These are phyloP conservation scores for Adelognathus sp. DNA, from an alignment of 2,888 invertebrate species.

Conservation along the genomic window DNA sequence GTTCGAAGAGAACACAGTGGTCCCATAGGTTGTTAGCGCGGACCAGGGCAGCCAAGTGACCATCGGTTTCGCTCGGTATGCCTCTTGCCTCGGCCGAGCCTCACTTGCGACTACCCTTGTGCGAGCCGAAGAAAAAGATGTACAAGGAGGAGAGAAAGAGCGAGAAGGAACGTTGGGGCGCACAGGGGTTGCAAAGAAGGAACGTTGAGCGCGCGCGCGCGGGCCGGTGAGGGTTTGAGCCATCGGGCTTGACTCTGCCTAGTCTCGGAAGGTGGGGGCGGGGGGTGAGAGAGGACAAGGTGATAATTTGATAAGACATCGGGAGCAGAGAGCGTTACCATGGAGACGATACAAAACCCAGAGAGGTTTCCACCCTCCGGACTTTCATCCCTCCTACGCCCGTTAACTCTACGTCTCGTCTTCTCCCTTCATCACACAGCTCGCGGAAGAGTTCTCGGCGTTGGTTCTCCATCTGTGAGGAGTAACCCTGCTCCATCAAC, in stretches of 20 bases:
- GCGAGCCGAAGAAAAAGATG: slow-evolving; percentile 24
- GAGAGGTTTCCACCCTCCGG: slow-evolving; percentile 51
- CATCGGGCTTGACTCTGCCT: slow-evolving; percentile 1
- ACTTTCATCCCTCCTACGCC: slow-evolving; percentile 62
- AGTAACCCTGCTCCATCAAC: slow-evolving; percentile 61
- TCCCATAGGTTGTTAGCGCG: slow-evolving; percentile 76
- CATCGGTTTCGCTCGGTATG: slow-evolving; percentile 71
- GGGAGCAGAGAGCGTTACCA: slow-evolving; percentile 77
- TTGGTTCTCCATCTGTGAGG: slow-evolving; percentile 42
- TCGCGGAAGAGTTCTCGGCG: neutral
- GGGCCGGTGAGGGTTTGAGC: neutral
- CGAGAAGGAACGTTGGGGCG: slow-evolving; percentile 22
- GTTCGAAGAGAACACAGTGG: slow-evolving; percentile 56
- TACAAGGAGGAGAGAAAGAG: slow-evolving; percentile 3
- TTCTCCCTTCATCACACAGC: too few relatives aligned
- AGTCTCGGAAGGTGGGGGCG: neutral
- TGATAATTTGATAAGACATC: slow-evolving; percentile 81
- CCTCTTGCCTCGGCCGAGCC: slow-evolving; percentile 66
- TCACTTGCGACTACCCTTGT: slow-evolving; percentile 37
- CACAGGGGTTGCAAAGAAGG: neutral
- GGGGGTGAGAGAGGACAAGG: slow-evolving; percentile 74
- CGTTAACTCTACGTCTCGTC: slow-evolving; percentile 46
- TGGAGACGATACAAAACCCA: slow-evolving; percentile 78
- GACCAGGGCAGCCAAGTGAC: slow-evolving; percentile 74
- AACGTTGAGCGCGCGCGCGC: too few relatives aligned